These are phyloP conservation scores for Discoglossus pictus DNA, from an alignment of 2,797 vertebrate genomes.

Conservation along the genomic window DNA sequence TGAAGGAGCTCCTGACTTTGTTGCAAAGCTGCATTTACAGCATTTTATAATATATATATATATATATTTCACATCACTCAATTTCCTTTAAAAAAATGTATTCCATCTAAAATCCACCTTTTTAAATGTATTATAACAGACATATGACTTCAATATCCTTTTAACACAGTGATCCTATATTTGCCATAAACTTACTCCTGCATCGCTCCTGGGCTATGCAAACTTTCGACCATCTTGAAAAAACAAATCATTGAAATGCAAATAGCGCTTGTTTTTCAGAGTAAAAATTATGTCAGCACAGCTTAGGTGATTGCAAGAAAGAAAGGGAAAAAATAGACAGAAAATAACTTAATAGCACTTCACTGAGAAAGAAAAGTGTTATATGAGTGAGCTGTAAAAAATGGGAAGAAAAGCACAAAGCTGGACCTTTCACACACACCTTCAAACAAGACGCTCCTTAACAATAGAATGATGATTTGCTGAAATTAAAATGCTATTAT, in stretches of 20 bases:
- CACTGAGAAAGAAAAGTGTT: slow-evolving; percentile 69
- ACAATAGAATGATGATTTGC: slow-evolving; percentile 84
- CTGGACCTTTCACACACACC: slow-evolving; percentile 80
- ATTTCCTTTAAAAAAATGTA: no score
- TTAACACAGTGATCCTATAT: not conserved
- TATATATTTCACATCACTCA: no score
- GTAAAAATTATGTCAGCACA: slow-evolving; percentile 68
- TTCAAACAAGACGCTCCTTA: slow-evolving; percentile 82
- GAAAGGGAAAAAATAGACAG: slow-evolving; percentile 20
- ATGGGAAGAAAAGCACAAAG: slow-evolving; percentile 59
- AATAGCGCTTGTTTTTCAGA: slow-evolving; percentile 74
- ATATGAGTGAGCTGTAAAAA: slow-evolving; percentile 57
- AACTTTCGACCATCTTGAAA: slow-evolving; percentile 67
- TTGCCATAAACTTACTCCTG: not conserved
- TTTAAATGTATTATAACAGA: no score
- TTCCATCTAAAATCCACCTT: no score
- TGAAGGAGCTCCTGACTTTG: no score
- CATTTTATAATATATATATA: no score
- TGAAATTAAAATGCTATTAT: slow-evolving; percentile 93
- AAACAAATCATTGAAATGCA: slow-evolving; percentile 72
- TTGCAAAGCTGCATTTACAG: no score
- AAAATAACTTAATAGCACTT: slow-evolving; percentile 71
- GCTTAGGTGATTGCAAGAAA: slow-evolving; percentile 69
- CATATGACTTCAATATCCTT: no score
- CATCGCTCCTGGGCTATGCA: slow-evolving; percentile 35